A percentile compares a stretch with the other conserved stretches of the same genome.
Conservation (phyloP, 2,888 invertebrate genomes). For the Agriopis marginaria region DNA sequence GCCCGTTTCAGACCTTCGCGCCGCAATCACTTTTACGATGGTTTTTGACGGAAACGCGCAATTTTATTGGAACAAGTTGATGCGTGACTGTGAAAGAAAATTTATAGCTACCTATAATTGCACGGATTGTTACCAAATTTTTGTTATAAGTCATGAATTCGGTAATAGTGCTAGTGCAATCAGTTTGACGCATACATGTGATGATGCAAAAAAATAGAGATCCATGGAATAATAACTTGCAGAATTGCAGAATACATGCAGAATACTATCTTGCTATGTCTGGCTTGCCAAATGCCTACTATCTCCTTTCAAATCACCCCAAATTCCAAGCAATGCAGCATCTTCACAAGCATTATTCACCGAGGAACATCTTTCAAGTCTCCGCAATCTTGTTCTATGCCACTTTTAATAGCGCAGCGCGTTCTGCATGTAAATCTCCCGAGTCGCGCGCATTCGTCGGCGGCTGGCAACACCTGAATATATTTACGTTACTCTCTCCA, state of each 20-base stretch:
- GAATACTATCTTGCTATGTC: too few species aligned
- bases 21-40: conserved; percentile 76
- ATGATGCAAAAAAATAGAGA: neutral
- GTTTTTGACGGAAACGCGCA: conserved; percentile 69
- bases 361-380: conserved; percentile 48
- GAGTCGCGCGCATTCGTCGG: conserved; percentile 49
- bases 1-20: conserved; percentile 67
- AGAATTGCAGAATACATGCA: too few species aligned
- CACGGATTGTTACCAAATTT: too few species aligned
- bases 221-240: neutral
- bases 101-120: neutral
- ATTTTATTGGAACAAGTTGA: conserved; percentile 63
- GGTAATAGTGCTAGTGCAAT: neutral
- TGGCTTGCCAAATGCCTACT: too few species aligned
- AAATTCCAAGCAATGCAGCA: conserved; percentile 10
- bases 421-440: conserved; percentile 73
- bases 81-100: conserved; percentile 36
- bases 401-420: conserved; percentile 74
- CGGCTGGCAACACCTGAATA: conserved; percentile 71
- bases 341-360: conserved; percentile 40
- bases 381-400: conserved; percentile 56
- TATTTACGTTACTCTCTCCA: conserved; percentile 69
- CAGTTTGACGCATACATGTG: too few species aligned
- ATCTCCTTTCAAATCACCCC: conserved; percentile 6
- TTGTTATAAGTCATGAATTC: neutral